These are phyloP conservation scores for Musca vetustissima DNA, from an alignment of 1,140 invertebrate species.

Conservation along the genomic window DNA sequence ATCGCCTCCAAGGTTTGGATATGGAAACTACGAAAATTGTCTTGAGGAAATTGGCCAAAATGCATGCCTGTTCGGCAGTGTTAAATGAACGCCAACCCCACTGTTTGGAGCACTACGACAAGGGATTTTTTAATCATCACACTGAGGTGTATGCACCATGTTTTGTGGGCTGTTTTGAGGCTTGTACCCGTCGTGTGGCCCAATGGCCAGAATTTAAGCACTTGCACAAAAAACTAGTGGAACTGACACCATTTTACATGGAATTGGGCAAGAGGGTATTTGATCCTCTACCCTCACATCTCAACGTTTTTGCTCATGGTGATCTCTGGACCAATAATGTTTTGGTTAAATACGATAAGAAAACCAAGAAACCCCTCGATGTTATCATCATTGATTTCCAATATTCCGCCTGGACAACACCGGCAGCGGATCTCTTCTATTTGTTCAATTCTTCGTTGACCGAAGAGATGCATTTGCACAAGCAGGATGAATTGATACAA, in stretches of 20 bases:
- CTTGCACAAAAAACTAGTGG: constrained; percentile 41
- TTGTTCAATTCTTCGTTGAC: constrained; percentile 49
- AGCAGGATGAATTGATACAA: constrained; percentile 45
- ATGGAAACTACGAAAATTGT: constrained; percentile 58
- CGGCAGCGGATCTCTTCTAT: constrained; percentile 50
- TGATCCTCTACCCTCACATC: constrained; percentile 54
- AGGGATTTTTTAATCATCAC: constrained; percentile 49
- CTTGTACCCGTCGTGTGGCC: constrained; percentile 33
- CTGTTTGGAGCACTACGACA: constrained; percentile 42
- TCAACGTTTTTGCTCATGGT: constrained; percentile 66
- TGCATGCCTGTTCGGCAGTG: constrained; percentile 61
- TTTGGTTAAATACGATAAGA: constrained; percentile 62
- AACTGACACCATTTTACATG: constrained; percentile 40
- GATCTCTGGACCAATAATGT: constrained; percentile 71
- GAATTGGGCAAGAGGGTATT: constrained; percentile 47
- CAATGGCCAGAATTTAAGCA: constrained; percentile 40
- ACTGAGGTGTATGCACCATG: constrained; percentile 43
- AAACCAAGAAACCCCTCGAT: constrained; percentile 54
- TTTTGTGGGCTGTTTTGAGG: constrained; percentile 40
- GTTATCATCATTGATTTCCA: constrained; percentile 57
- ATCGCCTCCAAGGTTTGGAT: constrained; percentile 60
- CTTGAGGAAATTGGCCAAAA: constrained; percentile 60
- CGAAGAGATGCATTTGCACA: constrained; percentile 39
- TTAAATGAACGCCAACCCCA: constrained; percentile 44
- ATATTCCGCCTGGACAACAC: constrained; percentile 48